Percentiles rank a stretch among this genome's conserved stretches.
Evolutionary conservation across 2,113 vertebrate genomes (phyloP).

Genomic region (Uropsilus gracilis): DNA sequence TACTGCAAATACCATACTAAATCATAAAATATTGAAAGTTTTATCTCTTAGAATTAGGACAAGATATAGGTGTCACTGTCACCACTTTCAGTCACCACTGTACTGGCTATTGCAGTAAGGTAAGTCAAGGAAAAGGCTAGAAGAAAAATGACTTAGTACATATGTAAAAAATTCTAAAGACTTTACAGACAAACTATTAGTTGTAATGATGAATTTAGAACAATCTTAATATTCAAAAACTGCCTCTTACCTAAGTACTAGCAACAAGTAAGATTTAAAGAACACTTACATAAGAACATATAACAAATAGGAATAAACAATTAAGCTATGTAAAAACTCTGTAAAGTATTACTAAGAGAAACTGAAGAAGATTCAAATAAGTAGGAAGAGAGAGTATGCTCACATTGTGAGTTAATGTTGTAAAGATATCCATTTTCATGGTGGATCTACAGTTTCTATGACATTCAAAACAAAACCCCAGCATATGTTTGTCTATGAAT

Average conservation of each 20-base stretch:
- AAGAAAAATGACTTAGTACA: neutral
- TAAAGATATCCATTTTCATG: neutral
- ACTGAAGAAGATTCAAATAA: neutral
- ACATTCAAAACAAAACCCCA: conserved; percentile 14
- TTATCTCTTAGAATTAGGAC: conserved; percentile 9
- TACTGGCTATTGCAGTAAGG: neutral
- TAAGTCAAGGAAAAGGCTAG: neutral
- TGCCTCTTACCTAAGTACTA: neutral
- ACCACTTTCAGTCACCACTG: neutral
- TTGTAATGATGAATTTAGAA: neutral
- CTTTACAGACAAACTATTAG: neutral
- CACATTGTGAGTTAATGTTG: neutral
- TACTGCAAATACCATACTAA: neutral
- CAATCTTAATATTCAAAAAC: neutral
- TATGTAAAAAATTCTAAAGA: neutral
- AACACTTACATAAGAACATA: neutral
- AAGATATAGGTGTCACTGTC: neutral
- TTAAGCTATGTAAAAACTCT: neutral
- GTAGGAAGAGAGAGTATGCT: neutral
- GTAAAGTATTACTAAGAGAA: conserved; percentile 10
- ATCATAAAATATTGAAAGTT: neutral
- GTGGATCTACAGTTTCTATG: neutral
- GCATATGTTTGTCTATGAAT: neutral
- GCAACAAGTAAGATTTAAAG: neutral
- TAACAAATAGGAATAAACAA: neutral